Evolutionary conservation across 2,113 vertebrate genomes (phyloP), one percentile per base, ranked within the genome.

Genomic region (Alaudala cheleensis): DNA sequence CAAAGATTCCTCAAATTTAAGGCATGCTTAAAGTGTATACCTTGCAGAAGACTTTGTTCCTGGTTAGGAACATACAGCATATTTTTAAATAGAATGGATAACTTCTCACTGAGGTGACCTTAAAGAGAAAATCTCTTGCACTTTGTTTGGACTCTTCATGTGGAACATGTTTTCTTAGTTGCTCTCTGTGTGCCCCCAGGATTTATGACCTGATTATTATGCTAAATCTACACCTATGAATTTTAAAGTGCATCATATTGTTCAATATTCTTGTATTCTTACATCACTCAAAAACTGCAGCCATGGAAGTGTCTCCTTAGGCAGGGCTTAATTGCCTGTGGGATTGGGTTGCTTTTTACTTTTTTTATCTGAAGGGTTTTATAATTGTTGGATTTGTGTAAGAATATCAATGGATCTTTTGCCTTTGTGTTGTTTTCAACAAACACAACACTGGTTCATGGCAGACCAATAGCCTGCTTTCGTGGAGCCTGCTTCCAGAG

Each of bases 361-460:
- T 37, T 23, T 12, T 8, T 37, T 33, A 69, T 28, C 14, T 29
- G 66, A 42, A 71, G 54, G 22, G 24, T 3, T 67, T 92, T 83
- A 81, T 0, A 86, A 86, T 25, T 26, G 23, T 37, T 92, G 45
- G 44, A 58, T 86, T 78, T 86, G 28, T 71, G 15, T 54, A 65
- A 65, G 72, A 67, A 65, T 64, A 44, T 84, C 89, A 93, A 76
- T 76, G 73, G n/a, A 56, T 51, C 56, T 84, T 94, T 92, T 92
- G 54, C 39, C 29, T 96, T 74, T 86, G 39, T 60, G 71, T 81
- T 87, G 29, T 87, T 91, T 79, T 92, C 61, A 81, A 40, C 12
- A 66, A 90, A 39, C 54, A 39, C 0, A 1, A 42, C 56, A 78
- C 83, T 37, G 92, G 69, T 37, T 86, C 12, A 39, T 45, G 28